phyloP scores from a whole-genome alignment of 2,113 vertebrate species.

The Progne subis region DNA sequence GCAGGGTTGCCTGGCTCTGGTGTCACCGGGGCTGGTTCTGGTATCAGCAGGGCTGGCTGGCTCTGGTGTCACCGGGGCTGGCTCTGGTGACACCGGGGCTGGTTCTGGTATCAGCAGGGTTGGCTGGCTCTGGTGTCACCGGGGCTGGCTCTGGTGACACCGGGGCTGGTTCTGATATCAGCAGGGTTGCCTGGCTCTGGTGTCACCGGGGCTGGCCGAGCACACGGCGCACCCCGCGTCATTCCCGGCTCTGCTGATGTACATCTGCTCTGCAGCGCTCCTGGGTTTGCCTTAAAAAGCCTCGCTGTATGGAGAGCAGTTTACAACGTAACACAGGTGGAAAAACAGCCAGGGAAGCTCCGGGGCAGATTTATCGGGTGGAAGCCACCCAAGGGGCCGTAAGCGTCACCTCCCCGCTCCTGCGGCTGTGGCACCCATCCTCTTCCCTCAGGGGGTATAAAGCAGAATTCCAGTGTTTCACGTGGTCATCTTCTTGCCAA shows the following conservation, averaged over 20 bases:
- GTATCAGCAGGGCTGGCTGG: too few species aligned
- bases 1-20: too few species aligned
- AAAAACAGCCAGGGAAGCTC: neutral
- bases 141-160: too few species aligned
- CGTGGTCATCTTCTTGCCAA: neutral
- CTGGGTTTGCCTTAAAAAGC: neutral
- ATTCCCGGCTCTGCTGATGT: neutral
- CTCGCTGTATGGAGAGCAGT: accelerated
- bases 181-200: too few species aligned
- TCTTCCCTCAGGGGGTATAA: neutral
- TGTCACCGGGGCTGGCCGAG: neutral
- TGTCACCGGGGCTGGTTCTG: too few species aligned
- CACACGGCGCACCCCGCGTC: neutral
- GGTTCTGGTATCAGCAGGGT: too few species aligned
- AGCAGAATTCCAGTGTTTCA: neutral
- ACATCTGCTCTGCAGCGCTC: neutral
- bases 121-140: too few species aligned
- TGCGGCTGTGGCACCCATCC: neutral
- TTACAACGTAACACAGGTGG: neutral
- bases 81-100: too few species aligned
- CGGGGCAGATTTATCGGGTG: neutral
- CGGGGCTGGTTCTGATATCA: too few species aligned
- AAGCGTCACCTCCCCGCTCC: neutral
- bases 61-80: too few species aligned
- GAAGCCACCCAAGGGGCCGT: neutral